phyloP scores from a whole-genome alignment of 2,888 invertebrate species.

The Tillus elongatus region DNA sequence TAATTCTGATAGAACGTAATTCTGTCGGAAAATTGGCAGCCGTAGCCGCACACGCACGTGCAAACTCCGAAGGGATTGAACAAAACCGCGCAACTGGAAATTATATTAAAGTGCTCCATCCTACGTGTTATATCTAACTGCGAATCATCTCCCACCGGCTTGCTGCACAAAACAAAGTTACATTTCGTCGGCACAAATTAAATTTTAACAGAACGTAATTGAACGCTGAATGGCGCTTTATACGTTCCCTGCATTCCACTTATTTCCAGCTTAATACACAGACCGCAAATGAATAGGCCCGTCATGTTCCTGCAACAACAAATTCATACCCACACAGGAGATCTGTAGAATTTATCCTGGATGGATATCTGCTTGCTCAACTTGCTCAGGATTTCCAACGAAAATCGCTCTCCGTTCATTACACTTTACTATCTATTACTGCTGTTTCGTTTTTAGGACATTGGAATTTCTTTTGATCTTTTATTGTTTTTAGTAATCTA shows the following conservation, averaged over 20 bases:
- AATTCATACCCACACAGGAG: too few species aligned
- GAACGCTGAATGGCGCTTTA: slow-evolving; percentile 40
- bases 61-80: slow-evolving; percentile 38
- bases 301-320: too few species aligned
- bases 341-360: too few species aligned
- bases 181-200: slow-evolving; percentile 35
- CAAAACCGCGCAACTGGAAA: slow-evolving; percentile 39
- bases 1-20: slow-evolving; percentile 32
- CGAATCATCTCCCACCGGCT: slow-evolving; percentile 27
- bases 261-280: slow-evolving; percentile 39
- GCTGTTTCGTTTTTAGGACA: too few species aligned
- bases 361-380: too few species aligned
- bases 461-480: too few species aligned
- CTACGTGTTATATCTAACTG: slow-evolving; percentile 28
- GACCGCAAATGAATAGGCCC: slow-evolving; percentile 35
- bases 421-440: too few species aligned
- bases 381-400: too few species aligned
- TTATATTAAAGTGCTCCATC: slow-evolving; percentile 37
- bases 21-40: slow-evolving; percentile 36
- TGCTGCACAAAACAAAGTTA: slow-evolving; percentile 35
- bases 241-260: slow-evolving; percentile 38
- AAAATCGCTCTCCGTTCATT: too few species aligned
- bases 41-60: slow-evolving; percentile 34
- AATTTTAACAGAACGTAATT: slow-evolving; percentile 39
- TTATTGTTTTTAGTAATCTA: too few species aligned